Base-by-base conservation (phyloP, 1,140 invertebrate species). In the Diabrotica undecimpunctata region DNA sequence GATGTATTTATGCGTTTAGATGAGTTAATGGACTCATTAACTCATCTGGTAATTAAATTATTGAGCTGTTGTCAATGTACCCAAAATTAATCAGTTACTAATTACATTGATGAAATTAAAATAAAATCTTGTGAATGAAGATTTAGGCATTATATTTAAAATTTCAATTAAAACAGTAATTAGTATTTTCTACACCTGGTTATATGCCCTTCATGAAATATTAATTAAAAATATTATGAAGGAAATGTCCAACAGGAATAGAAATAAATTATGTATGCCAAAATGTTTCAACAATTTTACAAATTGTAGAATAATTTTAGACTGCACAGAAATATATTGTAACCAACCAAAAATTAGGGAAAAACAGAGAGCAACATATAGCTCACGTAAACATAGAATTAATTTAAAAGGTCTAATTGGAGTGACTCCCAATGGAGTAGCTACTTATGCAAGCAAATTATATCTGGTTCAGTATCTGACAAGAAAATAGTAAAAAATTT, bases 81-180 rank as follows among this genome's bases (percentile, higher is more conserved):
- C 36, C 7, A 72, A 69, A 70, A 65, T 65, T n/a, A 67, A 72
- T 65, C 71, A 72, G 59, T 36, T 72, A 25, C 56, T 72, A 5
- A 63, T 71, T 67, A 70, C 69, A 38, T 62, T 72, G 57, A n/a
- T n/a, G n/a, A n/a, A n/a, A n/a, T n/a, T n/a, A n/a, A 64, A 54
- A 38, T 51, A 63, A 57, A 71, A 72, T 64, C 56, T 70, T 38
- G 65, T 61, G 7, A 54, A 71, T 65, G 46, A 54, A 36, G 68
- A 67, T 67, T 70, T 70, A 50, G 59, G 58, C 14, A 11, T 58
- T 12, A 58, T 69, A 61, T 72, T 70, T 65, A 61, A 46, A 58
- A 54, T 55, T 35, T 62, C 51, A 54, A 7, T 35, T 37, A 62
- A 66, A 10, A 70, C 69, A 35, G 66, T 70, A 8, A 64, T 62